phyloP scores from a whole-genome alignment of 2,113 vertebrate genomes.

The Stomatorhinus ivindoensis region DNA sequence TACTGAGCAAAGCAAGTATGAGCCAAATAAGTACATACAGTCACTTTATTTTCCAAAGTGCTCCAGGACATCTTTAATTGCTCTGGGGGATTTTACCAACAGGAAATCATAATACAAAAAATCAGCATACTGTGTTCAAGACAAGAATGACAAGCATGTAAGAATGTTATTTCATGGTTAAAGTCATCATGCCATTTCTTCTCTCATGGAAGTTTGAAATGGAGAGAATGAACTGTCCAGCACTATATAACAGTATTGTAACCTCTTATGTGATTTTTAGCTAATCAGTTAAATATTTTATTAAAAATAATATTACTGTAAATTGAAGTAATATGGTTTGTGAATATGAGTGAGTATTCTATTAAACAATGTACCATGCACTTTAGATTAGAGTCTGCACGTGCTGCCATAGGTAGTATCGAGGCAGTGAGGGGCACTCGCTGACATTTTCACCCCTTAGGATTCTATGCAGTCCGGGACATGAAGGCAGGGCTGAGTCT shows the following conservation, averaged over 20 bases:
- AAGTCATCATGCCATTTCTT: neutral
- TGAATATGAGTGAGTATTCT: neutral
- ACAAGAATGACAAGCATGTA: neutral
- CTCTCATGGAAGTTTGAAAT: neutral
- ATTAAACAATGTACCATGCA: neutral
- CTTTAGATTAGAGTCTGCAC: neutral
- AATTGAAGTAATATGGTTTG: neutral
- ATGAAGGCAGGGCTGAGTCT: neutral
- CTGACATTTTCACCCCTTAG: neutral
- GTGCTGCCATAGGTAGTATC: neutral
- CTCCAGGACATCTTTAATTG: neutral
- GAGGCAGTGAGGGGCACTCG: neutral
- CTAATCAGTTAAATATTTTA: neutral
- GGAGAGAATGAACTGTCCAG: neutral
- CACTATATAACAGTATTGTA: neutral
- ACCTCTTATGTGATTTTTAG: neutral
- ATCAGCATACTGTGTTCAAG: neutral
- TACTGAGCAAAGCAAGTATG: neutral
- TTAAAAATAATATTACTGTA: neutral
- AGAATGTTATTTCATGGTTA: neutral
- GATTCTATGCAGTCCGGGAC: neutral
- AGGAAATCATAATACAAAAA: neutral
- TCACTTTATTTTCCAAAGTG: neutral
- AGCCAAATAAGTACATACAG: neutral
- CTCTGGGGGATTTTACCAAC: neutral